Evolutionary conservation across 2,888 invertebrate genomes (phyloP).

Genomic region (Balanococcus diminutus): DNA sequence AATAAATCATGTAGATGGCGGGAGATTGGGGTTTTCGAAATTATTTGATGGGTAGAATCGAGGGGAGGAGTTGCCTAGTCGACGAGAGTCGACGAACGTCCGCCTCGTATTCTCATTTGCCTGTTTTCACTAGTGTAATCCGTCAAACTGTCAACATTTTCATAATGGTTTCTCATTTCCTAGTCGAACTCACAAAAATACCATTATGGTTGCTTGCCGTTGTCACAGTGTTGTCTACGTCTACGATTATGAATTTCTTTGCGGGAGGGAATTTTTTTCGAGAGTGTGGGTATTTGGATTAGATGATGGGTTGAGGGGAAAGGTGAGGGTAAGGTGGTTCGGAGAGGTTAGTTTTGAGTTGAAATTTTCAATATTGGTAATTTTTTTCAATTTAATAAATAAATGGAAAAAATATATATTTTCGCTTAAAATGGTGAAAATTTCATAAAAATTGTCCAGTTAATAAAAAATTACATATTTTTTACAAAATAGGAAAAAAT

Average conservation of each 20-base stretch:
- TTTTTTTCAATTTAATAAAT: too few relatives aligned
- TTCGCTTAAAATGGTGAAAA: too few relatives aligned
- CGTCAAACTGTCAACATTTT: conserved; percentile 54
- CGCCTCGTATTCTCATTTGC: conserved; percentile 55
- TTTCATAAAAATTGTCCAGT: too few relatives aligned
- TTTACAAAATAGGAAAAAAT: too few relatives aligned
- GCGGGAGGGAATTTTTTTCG: neutral
- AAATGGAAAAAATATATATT: too few relatives aligned
- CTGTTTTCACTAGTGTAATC: conserved; percentile 48
- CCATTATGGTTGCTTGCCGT: conserved; percentile 47
- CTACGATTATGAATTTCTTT: neutral
- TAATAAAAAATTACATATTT: too few relatives aligned
- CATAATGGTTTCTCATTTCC: conserved; percentile 52
- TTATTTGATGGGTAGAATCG: conserved; percentile 14
- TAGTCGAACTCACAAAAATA: conserved; percentile 40
- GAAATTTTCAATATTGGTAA: too few relatives aligned
- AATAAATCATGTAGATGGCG: conserved; percentile 53
- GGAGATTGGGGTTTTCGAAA: conserved; percentile 47
- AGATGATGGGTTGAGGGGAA: neutral
- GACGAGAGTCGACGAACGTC: conserved; percentile 35
- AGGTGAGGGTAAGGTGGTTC: neutral
- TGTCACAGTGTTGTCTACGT: conserved; percentile 9
- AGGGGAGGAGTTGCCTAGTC: conserved; percentile 46
- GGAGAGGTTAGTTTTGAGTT: neutral
- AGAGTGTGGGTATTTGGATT: neutral